phyloP scores from a whole-genome alignment of 2,797 vertebrate species.

The Avahi laniger region DNA sequence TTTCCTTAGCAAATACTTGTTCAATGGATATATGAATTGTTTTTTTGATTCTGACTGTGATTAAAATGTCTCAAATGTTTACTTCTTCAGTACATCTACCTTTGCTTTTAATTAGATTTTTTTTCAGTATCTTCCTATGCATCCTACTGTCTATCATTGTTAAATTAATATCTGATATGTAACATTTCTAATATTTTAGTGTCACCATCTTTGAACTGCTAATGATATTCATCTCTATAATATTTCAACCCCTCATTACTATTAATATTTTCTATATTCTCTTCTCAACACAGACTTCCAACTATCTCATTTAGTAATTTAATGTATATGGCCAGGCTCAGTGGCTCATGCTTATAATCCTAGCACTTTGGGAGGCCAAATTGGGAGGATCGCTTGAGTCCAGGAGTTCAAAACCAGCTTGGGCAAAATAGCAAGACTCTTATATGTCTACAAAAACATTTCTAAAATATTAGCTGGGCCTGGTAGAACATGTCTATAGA shows the following conservation, averaged over 20 bases:
- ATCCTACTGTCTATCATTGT: neutral
- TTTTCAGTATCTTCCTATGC: neutral
- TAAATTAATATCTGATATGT: neutral
- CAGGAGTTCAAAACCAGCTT: neutral
- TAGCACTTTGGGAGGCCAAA: neutral
- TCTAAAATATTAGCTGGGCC: neutral
- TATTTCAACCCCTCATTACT: neutral
- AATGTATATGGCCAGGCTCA: neutral
- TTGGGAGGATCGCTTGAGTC: neutral
- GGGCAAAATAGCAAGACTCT: neutral
- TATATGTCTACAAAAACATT: neutral
- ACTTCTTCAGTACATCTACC: neutral
- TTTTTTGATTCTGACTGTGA: neutral
- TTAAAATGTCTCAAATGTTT: neutral
- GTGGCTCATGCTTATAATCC: neutral
- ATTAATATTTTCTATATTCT: neutral
- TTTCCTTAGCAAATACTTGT: neutral
- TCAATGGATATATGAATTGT: neutral
- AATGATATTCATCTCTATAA: neutral
- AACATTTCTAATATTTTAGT: neutral
- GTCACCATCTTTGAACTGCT: neutral
- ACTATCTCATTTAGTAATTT: neutral
- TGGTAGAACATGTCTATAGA: neutral
- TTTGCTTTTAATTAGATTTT: neutral
- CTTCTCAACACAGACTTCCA: neutral